phyloP scores from a whole-genome alignment of 2,888 invertebrate genomes.

The Stenchaetothrips biformis region DNA sequence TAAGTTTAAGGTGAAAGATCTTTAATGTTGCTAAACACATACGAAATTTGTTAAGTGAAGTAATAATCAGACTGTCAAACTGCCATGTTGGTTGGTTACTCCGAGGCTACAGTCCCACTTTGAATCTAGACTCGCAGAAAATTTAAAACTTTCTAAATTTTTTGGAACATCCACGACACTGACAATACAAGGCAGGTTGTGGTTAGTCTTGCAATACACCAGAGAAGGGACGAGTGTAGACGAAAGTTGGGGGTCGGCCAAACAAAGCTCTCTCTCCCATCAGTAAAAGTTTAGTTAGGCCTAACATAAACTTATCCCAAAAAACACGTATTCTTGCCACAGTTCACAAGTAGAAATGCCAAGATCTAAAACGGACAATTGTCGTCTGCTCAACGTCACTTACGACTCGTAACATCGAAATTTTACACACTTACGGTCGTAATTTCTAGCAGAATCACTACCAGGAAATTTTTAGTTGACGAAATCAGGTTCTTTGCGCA shows the following conservation, averaged over 20 bases:
- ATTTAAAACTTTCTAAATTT: too few species aligned
- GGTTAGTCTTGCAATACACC: neutral
- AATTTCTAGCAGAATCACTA: constrained; percentile 40
- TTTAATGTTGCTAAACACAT: too few species aligned
- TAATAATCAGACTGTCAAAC: constrained; percentile 35
- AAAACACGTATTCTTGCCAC: constrained; percentile 23
- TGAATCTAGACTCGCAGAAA: neutral
- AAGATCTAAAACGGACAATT: constrained; percentile 12
- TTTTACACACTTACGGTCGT: constrained; percentile 39
- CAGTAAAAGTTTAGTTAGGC: constrained; percentile 19
- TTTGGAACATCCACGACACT: too few species aligned
- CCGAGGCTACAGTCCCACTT: constrained; percentile 7
- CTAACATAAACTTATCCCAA: constrained; percentile 2
- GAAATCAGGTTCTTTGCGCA: constrained; percentile 39
- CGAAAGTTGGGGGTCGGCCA: neutral
- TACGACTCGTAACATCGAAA: constrained; percentile 25
- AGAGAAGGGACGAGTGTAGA: neutral
- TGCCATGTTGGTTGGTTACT: constrained; percentile 38
- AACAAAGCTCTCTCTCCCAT: constrained; percentile 18
- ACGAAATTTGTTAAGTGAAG: neutral
- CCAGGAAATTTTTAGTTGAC: constrained; percentile 41
- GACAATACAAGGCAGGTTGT: too few species aligned
- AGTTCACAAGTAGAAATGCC: constrained; percentile 27
- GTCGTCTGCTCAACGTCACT: constrained; percentile 4
- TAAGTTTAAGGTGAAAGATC: too few species aligned